Percentiles rank a stretch among this genome's conserved stretches.
Conservation (phyloP, 2,888 invertebrate species). For the Drosophila emarginata region DNA sequence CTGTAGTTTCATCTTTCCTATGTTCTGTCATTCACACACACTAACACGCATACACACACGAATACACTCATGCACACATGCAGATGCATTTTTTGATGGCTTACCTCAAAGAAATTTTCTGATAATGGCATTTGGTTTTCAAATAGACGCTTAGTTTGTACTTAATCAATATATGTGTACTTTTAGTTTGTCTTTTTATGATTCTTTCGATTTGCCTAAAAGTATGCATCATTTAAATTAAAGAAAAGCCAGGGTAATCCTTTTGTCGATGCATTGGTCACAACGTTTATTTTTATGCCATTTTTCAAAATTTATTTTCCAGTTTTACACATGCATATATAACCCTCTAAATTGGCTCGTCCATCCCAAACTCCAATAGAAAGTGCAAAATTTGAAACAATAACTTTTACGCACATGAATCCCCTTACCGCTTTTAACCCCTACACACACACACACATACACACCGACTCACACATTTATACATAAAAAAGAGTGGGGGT, state of each 20-base stretch:
- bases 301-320: slow-evolving; percentile 32
- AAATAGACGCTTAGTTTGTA: slow-evolving; percentile 20
- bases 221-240: neutral
- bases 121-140: slow-evolving; percentile 40
- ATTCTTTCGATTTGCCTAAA: neutral
- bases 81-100: slow-evolving; percentile 51
- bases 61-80: neutral
- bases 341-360: slow-evolving; percentile 8
- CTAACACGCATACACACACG: neutral
- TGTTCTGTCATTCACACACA: slow-evolving; percentile 48
- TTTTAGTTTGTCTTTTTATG: neutral
- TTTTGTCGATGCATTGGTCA: neutral
- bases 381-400: slow-evolving; percentile 73
- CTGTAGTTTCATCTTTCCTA: slow-evolving; percentile 65
- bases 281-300: slow-evolving; percentile 32
- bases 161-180: slow-evolving; percentile 4
- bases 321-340: slow-evolving; percentile 5
- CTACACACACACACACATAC: neutral
- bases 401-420: slow-evolving; percentile 68
- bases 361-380: slow-evolving; percentile 49
- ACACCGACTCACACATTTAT: neutral
- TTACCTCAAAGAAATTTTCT: slow-evolving; percentile 61
- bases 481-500: slow-evolving; percentile 10
- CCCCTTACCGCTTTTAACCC: neutral
- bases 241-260: neutral